Evolutionary conservation across 1,140 invertebrate species (phyloP).

Genomic region (Lysiphlebus fabarum): DNA sequence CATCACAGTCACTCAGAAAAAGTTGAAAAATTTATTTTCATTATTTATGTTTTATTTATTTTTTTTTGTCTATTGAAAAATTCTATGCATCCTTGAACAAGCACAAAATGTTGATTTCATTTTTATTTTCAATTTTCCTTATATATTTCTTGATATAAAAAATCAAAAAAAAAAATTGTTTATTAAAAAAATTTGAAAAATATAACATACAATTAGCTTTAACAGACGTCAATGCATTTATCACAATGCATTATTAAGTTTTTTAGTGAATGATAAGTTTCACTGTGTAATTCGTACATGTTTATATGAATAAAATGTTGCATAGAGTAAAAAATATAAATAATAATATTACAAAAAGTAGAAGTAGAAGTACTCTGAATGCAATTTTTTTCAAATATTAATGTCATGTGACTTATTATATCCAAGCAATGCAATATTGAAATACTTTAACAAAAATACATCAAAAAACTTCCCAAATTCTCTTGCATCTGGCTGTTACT

Average conservation of each 20-base stretch:
- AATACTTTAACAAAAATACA: not conserved
- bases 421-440: conserved; percentile 49
- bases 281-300: conserved; percentile 13
- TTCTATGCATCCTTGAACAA: conserved; percentile 28
- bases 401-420: conserved; percentile 59
- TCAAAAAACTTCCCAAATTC: not conserved
- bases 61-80: conserved; percentile 25
- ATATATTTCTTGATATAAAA: conserved; percentile 3
- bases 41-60: conserved; percentile 19
- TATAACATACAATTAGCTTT: too few relatives aligned
- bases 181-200: too few relatives aligned
- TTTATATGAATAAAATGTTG: not conserved
- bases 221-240: not conserved
- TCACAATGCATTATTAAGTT: too few relatives aligned
- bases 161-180: not conserved
- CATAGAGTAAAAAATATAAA: conserved; percentile 1
- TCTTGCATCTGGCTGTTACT: not conserved
- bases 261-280: conserved; percentile 11
- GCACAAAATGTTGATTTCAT: conserved; percentile 14
- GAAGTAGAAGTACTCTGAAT: conserved; percentile 44
- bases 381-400: conserved; percentile 58
- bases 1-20: conserved; percentile 21
- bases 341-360: conserved; percentile 38
- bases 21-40: conserved; percentile 17
- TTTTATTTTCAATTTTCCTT: conserved; percentile 10